A percentile compares a stretch with the other conserved stretches of the same genome.
Evolutionary conservation across 1,140 invertebrate species (phyloP).

Genomic region (Papilio aristodemus): DNA sequence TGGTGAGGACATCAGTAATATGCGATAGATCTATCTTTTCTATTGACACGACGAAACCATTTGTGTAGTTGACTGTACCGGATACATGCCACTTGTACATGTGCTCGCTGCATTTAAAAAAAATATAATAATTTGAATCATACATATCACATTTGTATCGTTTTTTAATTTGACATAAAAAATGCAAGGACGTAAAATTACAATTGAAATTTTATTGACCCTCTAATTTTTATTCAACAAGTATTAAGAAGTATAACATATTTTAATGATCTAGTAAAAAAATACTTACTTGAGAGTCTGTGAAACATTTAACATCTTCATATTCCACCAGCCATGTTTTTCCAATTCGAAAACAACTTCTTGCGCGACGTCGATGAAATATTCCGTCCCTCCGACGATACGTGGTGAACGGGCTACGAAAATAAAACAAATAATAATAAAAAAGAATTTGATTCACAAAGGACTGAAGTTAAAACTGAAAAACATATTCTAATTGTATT

Average conservation of each 20-base stretch:
- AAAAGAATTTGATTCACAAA: too few species aligned
- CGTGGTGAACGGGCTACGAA: conserved; percentile 37
- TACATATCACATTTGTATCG: too few species aligned
- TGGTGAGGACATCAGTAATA: conserved; percentile 27
- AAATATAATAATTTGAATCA: not conserved
- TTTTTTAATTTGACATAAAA: too few species aligned
- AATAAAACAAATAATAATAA: conserved; percentile 26
- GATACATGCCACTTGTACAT: conserved; percentile 46
- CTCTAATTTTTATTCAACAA: too few species aligned
- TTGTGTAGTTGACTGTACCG: conserved; percentile 54
- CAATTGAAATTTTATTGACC: too few species aligned
- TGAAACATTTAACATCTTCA: conserved; percentile 47
- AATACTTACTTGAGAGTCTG: conserved; percentile 46
- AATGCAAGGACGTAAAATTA: too few species aligned
- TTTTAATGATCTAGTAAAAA: too few species aligned
- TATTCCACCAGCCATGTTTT: conserved; percentile 48
- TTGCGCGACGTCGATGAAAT: conserved; percentile 45
- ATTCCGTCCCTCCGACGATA: conserved; percentile 39
- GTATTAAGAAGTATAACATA: too few species aligned
- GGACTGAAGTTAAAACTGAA: too few species aligned
- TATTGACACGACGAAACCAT: conserved; percentile 57
- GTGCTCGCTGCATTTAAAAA: conserved; percentile 38
- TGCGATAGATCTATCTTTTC: conserved; percentile 48
- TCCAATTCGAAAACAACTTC: conserved; percentile 48
- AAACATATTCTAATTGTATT: too few species aligned